Percentiles rank a stretch among this genome's conserved stretches.
phyloP scores from a whole-genome alignment of 2,888 invertebrate species.

The Idaea dimidiata region DNA sequence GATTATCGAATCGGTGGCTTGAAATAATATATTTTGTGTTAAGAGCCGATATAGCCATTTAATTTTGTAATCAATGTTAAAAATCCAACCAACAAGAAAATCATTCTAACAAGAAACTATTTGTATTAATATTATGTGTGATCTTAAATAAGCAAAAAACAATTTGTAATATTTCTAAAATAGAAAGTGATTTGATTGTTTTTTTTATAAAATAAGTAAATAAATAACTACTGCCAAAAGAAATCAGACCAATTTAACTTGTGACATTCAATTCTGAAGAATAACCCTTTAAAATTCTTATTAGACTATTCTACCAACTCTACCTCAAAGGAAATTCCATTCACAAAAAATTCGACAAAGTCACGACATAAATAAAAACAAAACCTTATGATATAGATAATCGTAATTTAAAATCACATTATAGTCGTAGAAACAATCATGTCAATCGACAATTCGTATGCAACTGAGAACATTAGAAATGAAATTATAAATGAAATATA shows the following conservation, averaged over 20 bases:
- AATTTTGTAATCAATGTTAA: no score
- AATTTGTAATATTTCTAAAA: no score
- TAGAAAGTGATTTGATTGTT: no score
- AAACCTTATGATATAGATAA: constrained; percentile 35
- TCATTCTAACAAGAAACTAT: no score
- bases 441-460: constrained; percentile 73
- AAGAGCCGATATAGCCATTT: no score
- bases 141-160: no score
- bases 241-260: no score
- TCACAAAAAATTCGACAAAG: constrained; percentile 41
- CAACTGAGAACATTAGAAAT: constrained; percentile 56
- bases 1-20: neutral
- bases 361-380: constrained; percentile 33
- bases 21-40: neutral
- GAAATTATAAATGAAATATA: constrained; percentile 65
- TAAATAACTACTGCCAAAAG: no score
- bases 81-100: no score
- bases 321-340: constrained; percentile 53
- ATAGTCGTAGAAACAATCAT: constrained; percentile 53
- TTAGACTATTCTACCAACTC: constrained; percentile 29
- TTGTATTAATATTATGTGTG: no score
- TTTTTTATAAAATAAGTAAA: no score
- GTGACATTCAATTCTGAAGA: neutral
- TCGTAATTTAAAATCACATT: constrained; percentile 30
- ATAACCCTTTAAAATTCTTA: constrained; percentile 2